phyloP scores from a whole-genome alignment of 2,888 invertebrate species.

The Atethmia centrago region DNA sequence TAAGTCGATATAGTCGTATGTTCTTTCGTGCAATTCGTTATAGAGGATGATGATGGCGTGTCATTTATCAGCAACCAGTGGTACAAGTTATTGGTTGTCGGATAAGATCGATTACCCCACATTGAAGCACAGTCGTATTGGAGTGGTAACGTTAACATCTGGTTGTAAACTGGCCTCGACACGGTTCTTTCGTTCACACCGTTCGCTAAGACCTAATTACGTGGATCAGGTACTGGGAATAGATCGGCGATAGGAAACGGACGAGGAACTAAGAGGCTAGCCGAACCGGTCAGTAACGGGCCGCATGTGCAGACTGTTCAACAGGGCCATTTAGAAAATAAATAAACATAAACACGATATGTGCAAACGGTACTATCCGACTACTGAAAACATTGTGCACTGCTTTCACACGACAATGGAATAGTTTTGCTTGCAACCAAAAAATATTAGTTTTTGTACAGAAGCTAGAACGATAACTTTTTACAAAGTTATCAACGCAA shows the following conservation, averaged over 20 bases:
- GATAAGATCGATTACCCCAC: constrained; percentile 76
- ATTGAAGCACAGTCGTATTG: constrained; percentile 65
- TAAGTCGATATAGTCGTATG: constrained; percentile 38
- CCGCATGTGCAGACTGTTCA: constrained; percentile 51
- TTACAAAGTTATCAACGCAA: constrained; percentile 26
- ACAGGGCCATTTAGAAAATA: constrained; percentile 51
- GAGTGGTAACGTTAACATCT: constrained; percentile 67
- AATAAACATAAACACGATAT: constrained; percentile 50
- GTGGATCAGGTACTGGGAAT: constrained; percentile 69
- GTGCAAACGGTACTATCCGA: constrained; percentile 27
- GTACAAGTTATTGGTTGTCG: constrained; percentile 65
- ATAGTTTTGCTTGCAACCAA: neutral
- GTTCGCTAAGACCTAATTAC: constrained; percentile 82
- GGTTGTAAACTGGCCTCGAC: constrained; percentile 79
- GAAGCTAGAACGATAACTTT: constrained; percentile 21
- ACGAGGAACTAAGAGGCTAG: constrained; percentile 73
- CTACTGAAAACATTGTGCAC: constrained; percentile 13
- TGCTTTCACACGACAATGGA: constrained; percentile 10
- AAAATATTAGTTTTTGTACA: neutral
- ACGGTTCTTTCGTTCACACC: constrained; percentile 80
- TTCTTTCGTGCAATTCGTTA: constrained; percentile 49
- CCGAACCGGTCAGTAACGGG: constrained; percentile 77
- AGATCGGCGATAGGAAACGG: constrained; percentile 81
- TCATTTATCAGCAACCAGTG: constrained; percentile 59
- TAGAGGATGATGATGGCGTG: constrained; percentile 60